Conservation (phyloP, 2,888 invertebrate species). For the Phyllotreta striolata region DNA sequence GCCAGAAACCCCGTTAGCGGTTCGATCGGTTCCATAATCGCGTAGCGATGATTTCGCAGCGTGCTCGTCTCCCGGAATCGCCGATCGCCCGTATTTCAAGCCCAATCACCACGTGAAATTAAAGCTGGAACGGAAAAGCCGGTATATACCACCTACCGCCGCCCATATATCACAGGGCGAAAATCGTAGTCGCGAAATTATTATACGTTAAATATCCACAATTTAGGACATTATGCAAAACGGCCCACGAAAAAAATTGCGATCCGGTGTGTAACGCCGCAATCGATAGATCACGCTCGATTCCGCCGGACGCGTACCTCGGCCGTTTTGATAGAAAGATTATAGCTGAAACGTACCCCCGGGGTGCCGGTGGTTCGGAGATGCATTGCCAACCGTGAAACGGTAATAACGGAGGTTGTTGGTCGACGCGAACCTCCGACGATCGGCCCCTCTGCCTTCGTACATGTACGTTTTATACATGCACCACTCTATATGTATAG, state of each 20-base stretch:
- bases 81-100: slow-evolving; percentile 21
- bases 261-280: slow-evolving; percentile 29
- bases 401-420: slow-evolving; percentile 41
- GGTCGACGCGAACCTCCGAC: slow-evolving; percentile 12
- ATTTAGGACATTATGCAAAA: slow-evolving; percentile 46
- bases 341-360: slow-evolving; percentile 46
- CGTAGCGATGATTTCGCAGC: slow-evolving; percentile 25
- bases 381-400: slow-evolving; percentile 38
- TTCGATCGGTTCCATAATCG: slow-evolving; percentile 13
- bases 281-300: slow-evolving; percentile 56
- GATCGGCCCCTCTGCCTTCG: neutral
- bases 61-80: slow-evolving; percentile 12
- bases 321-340: slow-evolving; percentile 57
- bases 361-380: slow-evolving; percentile 33
- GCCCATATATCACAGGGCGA: slow-evolving; percentile 37
- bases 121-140: slow-evolving; percentile 30
- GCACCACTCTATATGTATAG: neutral
- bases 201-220: slow-evolving; percentile 41
- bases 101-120: slow-evolving; percentile 32
- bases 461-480: neutral
- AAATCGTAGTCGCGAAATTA: slow-evolving; percentile 37
- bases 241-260: slow-evolving; percentile 36
- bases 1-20: slow-evolving; percentile 17
- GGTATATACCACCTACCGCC: slow-evolving; percentile 37
- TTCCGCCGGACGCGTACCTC: slow-evolving; percentile 48